phyloP scores from a whole-genome alignment of 2,113 vertebrate genomes.

The Sinocyclocheilus maitianheensis region DNA sequence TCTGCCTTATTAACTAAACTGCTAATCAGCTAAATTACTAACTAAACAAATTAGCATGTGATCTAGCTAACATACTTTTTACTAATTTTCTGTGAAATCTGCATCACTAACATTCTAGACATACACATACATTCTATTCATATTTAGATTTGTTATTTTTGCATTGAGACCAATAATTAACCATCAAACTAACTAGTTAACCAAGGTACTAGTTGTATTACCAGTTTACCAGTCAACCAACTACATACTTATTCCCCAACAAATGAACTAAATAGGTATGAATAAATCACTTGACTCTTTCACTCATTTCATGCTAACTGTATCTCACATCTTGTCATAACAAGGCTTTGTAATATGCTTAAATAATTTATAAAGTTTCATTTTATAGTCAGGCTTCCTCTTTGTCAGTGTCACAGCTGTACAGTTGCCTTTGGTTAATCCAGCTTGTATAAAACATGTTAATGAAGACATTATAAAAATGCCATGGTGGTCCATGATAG shows the following conservation, averaged over 20 bases:
- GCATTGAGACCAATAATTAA: neutral
- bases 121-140: neutral
- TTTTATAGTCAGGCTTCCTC: neutral
- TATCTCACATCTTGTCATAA: neutral
- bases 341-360: neutral
- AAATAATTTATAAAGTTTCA: constrained; percentile 9
- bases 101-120: too few species aligned
- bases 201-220: too few species aligned
- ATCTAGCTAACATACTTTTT: neutral
- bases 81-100: neutral
- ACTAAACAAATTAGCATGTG: neutral
- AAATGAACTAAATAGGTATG: neutral
- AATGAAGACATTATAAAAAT: neutral
- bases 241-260: neutral
- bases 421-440: neutral
- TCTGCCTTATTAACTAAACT: neutral
- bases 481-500: neutral
- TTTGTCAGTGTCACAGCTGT: constrained; percentile 15
- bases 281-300: neutral
- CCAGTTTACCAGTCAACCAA: too few species aligned
- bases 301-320: neutral
- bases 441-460: neutral
- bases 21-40: neutral
- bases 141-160: neutral
- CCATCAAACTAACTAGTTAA: neutral